These are phyloP conservation scores for Bradypodion ventrale DNA, from an alignment of 2,797 vertebrate genomes.

Conservation along the genomic window DNA sequence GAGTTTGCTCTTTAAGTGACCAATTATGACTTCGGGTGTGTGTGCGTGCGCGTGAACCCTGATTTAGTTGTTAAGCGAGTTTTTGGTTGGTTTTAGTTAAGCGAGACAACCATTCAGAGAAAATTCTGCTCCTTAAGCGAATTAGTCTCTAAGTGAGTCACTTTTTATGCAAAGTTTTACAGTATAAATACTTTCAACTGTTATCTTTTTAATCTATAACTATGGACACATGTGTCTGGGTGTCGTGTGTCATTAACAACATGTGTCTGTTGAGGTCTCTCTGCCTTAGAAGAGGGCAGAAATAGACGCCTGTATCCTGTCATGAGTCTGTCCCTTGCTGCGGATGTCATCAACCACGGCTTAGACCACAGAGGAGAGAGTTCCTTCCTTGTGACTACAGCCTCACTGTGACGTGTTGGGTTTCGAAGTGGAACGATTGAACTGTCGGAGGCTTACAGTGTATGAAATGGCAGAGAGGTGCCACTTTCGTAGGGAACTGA, in stretches of 20 bases:
- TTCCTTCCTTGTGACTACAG: conserved; percentile 16
- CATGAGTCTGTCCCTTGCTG: neutral
- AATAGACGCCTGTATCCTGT: neutral
- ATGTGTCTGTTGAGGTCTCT: neutral
- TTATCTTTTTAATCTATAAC: too few species aligned
- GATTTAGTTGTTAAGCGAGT: too few species aligned
- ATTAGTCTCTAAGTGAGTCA: too few species aligned
- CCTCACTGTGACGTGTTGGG: conserved; percentile 7
- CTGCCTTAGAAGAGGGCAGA: neutral
- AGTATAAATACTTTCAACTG: too few species aligned
- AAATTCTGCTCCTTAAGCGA: too few species aligned
- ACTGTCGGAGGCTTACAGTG: neutral
- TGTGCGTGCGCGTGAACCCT: too few species aligned
- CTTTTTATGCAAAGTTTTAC: too few species aligned
- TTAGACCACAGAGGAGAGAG: conserved; percentile 1
- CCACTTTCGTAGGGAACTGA: neutral
- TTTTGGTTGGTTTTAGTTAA: too few species aligned
- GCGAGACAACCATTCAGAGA: too few species aligned
- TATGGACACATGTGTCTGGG: neutral
- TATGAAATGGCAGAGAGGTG: neutral
- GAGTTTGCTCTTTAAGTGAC: too few species aligned
- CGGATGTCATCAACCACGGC: neutral
- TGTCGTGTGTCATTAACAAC: neutral
- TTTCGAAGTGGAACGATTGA: conserved; percentile 2
- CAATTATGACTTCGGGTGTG: too few species aligned